phyloP scores from a whole-genome alignment of 2,888 invertebrate genomes.

The Alloscopus bannaensis region DNA sequence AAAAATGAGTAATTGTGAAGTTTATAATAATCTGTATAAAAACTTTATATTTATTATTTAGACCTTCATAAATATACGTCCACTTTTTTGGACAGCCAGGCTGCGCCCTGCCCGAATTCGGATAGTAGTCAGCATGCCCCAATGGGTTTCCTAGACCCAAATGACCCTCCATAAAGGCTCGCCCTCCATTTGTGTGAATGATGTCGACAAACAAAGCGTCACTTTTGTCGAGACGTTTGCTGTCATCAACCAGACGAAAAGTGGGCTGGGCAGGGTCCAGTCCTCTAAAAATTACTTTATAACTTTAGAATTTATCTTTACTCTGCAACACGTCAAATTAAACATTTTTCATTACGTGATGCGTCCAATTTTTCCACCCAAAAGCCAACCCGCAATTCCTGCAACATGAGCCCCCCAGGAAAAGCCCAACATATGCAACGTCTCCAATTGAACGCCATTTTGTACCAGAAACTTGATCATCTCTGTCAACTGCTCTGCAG shows the following conservation, averaged over 20 bases:
- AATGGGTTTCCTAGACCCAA: slow-evolving; percentile 73
- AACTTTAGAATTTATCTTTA: too few species aligned
- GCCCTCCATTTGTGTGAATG: slow-evolving; percentile 74
- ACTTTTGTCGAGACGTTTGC: slow-evolving; percentile 73
- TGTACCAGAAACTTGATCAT: slow-evolving; percentile 59
- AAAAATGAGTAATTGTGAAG: neutral
- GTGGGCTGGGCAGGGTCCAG: slow-evolving; percentile 72
- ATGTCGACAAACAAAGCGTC: slow-evolving; percentile 75
- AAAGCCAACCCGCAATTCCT: slow-evolving; percentile 56
- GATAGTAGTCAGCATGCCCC: slow-evolving; percentile 75
- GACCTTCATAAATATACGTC: slow-evolving; percentile 35
- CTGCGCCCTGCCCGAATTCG: slow-evolving; percentile 73
- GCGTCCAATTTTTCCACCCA: slow-evolving; percentile 48
- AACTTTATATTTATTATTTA: too few species aligned
- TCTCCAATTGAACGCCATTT: slow-evolving; percentile 29
- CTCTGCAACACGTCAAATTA: too few species aligned
- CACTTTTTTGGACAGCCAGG: slow-evolving; percentile 34
- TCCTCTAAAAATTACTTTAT: slow-evolving; percentile 8
- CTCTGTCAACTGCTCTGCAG: slow-evolving; percentile 48
- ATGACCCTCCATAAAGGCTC: slow-evolving; percentile 52
- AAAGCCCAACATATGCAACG: slow-evolving; percentile 60
- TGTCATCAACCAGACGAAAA: slow-evolving; percentile 72
- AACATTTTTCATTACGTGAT: too few species aligned
- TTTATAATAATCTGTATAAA: too few species aligned
- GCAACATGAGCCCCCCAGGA: slow-evolving; percentile 65